These are phyloP conservation scores for Gadopsis bispinosus DNA, from an alignment of 2,797 vertebrate genomes.

Conservation along the genomic window DNA sequence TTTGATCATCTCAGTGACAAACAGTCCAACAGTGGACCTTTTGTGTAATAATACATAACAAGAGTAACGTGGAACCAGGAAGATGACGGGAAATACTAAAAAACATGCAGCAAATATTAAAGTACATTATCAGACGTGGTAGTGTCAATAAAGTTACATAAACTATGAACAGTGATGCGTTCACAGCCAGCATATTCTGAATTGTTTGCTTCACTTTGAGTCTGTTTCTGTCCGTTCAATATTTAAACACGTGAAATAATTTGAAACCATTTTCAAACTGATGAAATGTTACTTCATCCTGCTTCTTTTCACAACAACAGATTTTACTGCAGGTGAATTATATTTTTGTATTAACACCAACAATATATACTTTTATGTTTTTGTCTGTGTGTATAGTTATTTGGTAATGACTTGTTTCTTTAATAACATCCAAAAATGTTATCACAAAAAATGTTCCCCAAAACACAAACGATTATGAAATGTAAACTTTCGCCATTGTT, in stretches of 20 bases:
- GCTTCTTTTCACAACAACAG: not conserved
- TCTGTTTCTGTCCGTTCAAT: not conserved
- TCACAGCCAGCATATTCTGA: not conserved
- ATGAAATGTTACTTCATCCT: not conserved
- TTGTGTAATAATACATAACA: not conserved
- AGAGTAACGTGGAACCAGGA: not conserved
- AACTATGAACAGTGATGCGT: not conserved
- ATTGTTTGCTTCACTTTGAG: not conserved
- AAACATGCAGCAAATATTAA: not conserved
- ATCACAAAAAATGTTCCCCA: no score
- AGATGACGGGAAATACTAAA: not conserved
- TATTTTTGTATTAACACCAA: not conserved
- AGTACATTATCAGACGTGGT: not conserved
- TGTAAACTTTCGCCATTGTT: no score
- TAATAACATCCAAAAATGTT: not conserved
- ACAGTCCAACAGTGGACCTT: not conserved
- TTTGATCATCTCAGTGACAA: not conserved
- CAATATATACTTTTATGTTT: not conserved
- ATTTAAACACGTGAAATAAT: not conserved
- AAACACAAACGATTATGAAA: no score
- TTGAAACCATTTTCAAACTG: not conserved
- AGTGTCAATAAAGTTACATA: constrained; percentile 27
- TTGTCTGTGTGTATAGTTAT: not conserved
- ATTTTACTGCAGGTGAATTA: not conserved
- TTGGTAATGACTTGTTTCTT: not conserved